These are phyloP conservation scores for Alethe diademata DNA, from an alignment of 2,113 vertebrate genomes.

Conservation along the genomic window DNA sequence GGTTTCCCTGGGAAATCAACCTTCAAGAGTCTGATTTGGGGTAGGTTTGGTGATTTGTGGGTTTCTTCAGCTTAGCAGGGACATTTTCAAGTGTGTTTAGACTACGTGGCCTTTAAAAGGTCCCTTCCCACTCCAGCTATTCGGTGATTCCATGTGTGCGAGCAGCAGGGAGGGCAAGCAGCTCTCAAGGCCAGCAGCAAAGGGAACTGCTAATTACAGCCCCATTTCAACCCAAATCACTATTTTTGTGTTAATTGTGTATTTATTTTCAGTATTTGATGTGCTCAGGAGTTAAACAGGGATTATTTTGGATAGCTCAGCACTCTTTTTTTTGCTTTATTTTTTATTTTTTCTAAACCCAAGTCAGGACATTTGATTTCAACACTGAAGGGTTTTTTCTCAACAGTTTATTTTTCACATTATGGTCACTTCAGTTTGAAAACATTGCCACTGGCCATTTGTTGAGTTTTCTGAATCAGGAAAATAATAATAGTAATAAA, in stretches of 20 bases:
- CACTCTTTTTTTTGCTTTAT: neutral
- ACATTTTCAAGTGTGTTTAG: neutral
- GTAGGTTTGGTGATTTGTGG: neutral
- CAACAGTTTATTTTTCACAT: conserved; percentile 19
- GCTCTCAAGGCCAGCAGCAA: neutral
- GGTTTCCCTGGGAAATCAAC: neutral
- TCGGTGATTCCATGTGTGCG: neutral
- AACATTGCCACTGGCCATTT: conserved; percentile 30
- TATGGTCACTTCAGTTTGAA: neutral
- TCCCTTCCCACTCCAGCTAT: neutral
- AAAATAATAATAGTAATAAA: neutral
- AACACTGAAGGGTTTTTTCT: neutral
- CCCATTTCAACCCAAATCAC: neutral
- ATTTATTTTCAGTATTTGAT: neutral
- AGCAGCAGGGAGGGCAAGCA: neutral
- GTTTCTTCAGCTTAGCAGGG: neutral
- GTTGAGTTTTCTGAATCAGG: neutral
- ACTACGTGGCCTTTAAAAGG: neutral
- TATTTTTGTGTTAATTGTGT: neutral
- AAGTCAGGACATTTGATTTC: neutral
- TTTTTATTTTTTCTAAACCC: neutral
- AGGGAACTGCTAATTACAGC: neutral
- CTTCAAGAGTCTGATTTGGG: neutral
- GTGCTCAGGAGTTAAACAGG: neutral
- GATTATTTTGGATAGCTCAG: neutral